These are phyloP conservation scores for Leptinotarsa tumamoca DNA, from an alignment of 2,888 invertebrate genomes.

Conservation along the genomic window DNA sequence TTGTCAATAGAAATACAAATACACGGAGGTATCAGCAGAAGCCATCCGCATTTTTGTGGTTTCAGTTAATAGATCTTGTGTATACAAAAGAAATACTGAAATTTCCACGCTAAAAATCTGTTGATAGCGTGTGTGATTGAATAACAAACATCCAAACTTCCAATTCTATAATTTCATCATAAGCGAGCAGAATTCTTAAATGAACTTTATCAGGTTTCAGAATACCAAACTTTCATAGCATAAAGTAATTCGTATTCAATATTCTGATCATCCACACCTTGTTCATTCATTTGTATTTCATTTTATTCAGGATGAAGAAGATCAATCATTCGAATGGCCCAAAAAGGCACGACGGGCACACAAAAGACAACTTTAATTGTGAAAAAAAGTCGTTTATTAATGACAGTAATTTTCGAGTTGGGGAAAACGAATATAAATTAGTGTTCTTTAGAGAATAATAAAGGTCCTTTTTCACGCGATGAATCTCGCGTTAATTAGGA, in stretches of 20 bases:
- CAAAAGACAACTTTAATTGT: slow-evolving; percentile 39
- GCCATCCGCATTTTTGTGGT: too few species aligned
- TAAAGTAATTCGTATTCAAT: not conserved
- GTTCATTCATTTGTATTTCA: not conserved
- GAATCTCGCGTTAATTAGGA: slow-evolving; percentile 33
- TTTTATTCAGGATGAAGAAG: not conserved
- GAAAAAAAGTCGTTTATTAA: slow-evolving; percentile 42
- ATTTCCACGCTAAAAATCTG: too few species aligned
- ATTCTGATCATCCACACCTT: not conserved
- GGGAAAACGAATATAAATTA: slow-evolving; percentile 38
- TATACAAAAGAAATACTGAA: too few species aligned
- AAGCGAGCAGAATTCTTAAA: too few species aligned
- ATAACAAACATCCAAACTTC: too few species aligned
- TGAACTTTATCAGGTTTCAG: too few species aligned
- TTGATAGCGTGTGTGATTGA: too few species aligned
- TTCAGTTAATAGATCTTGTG: too few species aligned
- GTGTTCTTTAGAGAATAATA: slow-evolving; percentile 39
- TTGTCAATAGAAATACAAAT: too few species aligned
- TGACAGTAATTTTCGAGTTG: slow-evolving; percentile 36
- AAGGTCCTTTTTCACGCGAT: slow-evolving; percentile 36
- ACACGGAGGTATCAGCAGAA: too few species aligned
- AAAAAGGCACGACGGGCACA: slow-evolving; percentile 26
- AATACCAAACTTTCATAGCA: too few species aligned
- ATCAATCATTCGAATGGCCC: not conserved
- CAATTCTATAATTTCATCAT: too few species aligned